Base-by-base conservation (phyloP, 2,113 vertebrate species). In the Octodon degus region DNA sequence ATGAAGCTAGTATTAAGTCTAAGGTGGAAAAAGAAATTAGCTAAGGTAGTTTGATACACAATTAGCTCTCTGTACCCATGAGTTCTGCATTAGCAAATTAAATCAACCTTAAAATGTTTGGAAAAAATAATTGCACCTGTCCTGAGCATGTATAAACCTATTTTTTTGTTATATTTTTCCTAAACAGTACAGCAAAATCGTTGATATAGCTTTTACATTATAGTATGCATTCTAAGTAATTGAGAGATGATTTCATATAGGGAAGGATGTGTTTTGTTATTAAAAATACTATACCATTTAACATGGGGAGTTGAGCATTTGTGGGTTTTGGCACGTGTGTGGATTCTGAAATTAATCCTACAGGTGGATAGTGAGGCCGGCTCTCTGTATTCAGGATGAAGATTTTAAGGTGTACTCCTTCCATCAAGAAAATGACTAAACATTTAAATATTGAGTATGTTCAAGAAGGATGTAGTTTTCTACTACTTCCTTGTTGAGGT, bases 21-120 rank as follows among this genome's bases (percentile, higher is more conserved):
- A 87, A 95, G 50, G 76, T 68, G 68, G 37, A 89, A 93, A 91
- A 89, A 94, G 22, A 83, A 85, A 74, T 72, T 25, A 37, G 5
- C 24, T 58, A 50, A 58, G 34, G 27, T 53, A 40, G 24, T 74
- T 50, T n/a, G 77, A 83, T 80, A 30, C 24, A 53, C 13, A 72
- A 9, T 72, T 53, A 43, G 3, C 8, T n/a, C 19, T 85, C 32
- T 37, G 60, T 34, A 40, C 9, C 32, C 5, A 72, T 7, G 20
- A 16, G 19, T 13, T 80, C 17, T 53, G 17, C 53, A 79, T 62
- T 5, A 27, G 63, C n/a, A 37, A 70, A 25, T 72, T 86, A 6
- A 67, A 68, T 34, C 22, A 86, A 60, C 7, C 25, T 47, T 55
- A 34, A 58, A 86, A 32, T 85, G 27, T 50, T 50, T 40, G 74